A percentile compares a stretch with the other conserved stretches of the same genome.
phyloP scores from a whole-genome alignment of 2,797 vertebrate species.

The Lagodon rhomboides region DNA sequence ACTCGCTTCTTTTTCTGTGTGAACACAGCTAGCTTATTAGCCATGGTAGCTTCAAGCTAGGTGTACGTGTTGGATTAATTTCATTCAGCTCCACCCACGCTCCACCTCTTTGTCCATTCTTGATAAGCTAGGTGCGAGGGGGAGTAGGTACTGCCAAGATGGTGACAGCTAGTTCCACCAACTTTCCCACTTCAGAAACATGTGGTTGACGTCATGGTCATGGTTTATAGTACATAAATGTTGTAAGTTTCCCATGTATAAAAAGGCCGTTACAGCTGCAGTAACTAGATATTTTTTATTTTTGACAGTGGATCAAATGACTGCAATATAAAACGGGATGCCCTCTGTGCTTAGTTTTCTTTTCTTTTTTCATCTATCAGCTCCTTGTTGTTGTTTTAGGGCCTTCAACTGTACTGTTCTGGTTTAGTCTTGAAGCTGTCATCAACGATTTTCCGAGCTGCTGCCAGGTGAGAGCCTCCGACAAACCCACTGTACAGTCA shows the following conservation, averaged over 20 bases:
- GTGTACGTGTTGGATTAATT: no score
- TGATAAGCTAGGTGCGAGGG: no score
- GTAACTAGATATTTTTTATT: not conserved
- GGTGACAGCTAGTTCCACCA: no score
- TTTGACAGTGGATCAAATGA: not conserved
- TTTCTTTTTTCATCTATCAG: not conserved
- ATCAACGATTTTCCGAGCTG: not conserved
- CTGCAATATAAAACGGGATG: not conserved
- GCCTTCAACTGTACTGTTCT: not conserved
- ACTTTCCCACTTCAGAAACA: no score
- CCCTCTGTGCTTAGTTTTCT: no score
- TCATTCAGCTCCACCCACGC: no score
- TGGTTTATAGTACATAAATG: not conserved
- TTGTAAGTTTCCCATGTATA: not conserved
- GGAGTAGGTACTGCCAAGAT: no score
- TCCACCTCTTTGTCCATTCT: no score
- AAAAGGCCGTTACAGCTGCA: not conserved
- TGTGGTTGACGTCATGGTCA: no score
- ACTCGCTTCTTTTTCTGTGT: no score
- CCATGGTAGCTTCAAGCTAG: no score
- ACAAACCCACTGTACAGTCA: not conserved
- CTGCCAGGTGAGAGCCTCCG: not conserved
- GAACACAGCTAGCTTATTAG: no score
- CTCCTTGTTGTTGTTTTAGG: not conserved
- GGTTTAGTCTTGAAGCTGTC: not conserved